phyloP scores from a whole-genome alignment of 2,888 invertebrate genomes.

The Rhabditoides inermis region DNA sequence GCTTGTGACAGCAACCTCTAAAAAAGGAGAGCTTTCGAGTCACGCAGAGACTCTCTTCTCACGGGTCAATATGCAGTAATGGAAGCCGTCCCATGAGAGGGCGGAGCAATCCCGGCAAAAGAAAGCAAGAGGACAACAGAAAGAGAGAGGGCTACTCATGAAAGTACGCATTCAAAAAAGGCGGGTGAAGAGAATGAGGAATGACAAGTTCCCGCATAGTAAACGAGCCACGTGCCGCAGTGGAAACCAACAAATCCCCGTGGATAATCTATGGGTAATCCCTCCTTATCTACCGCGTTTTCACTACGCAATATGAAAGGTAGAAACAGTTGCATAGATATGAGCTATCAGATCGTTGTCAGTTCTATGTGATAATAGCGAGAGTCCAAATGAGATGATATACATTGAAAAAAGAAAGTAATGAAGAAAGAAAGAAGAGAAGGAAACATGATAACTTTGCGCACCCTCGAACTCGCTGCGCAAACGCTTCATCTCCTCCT shows the following conservation, averaged over 20 bases:
- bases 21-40: too few species aligned
- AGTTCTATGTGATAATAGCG: background rate
- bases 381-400: background rate
- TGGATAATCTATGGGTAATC: background rate
- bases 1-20: too few species aligned
- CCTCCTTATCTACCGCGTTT: too few species aligned
- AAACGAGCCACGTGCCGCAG: background rate
- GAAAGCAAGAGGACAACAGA: background rate
- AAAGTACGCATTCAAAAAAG: background rate
- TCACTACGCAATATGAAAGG: background rate
- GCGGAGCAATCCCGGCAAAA: background rate
- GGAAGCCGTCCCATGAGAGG: background rate
- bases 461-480: conserved; percentile 49
- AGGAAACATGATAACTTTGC: background rate
- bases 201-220: background rate
- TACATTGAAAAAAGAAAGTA: background rate
- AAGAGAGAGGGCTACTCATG: background rate
- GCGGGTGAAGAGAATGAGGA: conserved; percentile 1
- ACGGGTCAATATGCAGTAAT: too few species aligned
- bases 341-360: background rate
- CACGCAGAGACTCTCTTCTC: too few species aligned
- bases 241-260: background rate
- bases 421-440: conserved; percentile 3
- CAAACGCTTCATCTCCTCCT: conserved; percentile 75
- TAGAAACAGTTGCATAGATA: background rate